phyloP scores from a whole-genome alignment of 1,140 invertebrate genomes.

The Linepithema humile region DNA sequence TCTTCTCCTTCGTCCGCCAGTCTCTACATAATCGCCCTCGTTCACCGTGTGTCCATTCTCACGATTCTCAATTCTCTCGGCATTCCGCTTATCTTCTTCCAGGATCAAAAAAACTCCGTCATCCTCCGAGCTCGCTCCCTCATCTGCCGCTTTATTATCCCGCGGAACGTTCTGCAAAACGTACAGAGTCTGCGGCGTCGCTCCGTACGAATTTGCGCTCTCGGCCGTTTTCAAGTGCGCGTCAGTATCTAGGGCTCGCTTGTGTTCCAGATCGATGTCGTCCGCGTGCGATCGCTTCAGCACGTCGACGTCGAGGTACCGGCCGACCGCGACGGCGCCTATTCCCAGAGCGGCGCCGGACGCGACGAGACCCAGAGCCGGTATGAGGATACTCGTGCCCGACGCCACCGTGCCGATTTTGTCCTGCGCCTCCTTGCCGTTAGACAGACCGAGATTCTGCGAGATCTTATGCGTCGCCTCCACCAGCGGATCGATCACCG shows the following conservation, averaged over 20 bases:
- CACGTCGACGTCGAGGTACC: conserved; percentile 88
- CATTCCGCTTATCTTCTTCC: conserved; percentile 33
- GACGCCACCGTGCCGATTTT: conserved; percentile 88
- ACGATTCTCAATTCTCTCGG: conserved; percentile 26
- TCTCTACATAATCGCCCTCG: neutral
- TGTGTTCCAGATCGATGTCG: conserved; percentile 85
- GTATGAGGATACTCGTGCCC: conserved; percentile 85
- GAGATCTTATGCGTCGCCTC: conserved; percentile 92
- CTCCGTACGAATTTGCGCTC: neutral
- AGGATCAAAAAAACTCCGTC: conserved; percentile 35
- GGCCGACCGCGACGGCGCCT: conserved; percentile 91
- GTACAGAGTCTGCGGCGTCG: conserved; percentile 13
- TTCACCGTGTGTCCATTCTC: conserved; percentile 28
- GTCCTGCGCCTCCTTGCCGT: conserved; percentile 86
- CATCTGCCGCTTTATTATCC: neutral
- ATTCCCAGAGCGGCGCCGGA: conserved; percentile 91
- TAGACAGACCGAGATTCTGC: conserved; percentile 89
- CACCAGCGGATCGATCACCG: conserved; percentile 89
- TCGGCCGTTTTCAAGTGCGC: neutral
- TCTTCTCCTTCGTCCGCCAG: conserved; percentile 50
- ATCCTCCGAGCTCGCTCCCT: neutral
- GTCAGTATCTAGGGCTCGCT: conserved; percentile 82
- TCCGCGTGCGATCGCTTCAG: conserved; percentile 83
- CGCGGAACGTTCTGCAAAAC: conserved; percentile 13
- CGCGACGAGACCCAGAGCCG: conserved; percentile 90